These are phyloP conservation scores for Hexactinellida sp. DNA, from an alignment of 37 sponge, comb jelly and placozoan species.

Conservation along the genomic window DNA sequence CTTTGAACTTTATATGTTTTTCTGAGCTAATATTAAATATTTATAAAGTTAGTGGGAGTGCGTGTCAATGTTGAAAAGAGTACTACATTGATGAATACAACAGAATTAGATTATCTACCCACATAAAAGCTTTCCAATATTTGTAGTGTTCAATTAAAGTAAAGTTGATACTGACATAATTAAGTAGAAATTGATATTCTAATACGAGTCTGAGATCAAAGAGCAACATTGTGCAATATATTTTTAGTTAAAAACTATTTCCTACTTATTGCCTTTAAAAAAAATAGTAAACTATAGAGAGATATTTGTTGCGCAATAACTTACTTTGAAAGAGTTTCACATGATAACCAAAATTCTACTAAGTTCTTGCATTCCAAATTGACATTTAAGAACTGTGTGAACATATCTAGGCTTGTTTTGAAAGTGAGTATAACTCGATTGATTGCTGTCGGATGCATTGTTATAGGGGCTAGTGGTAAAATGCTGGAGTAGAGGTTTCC, in stretches of 20 bases:
- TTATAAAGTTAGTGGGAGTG: not conserved
- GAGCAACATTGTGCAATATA: too few relatives aligned
- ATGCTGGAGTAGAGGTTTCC: not conserved
- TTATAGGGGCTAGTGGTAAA: not conserved
- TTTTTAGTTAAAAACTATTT: too few relatives aligned
- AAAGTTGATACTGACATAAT: not conserved
- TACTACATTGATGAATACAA: not conserved
- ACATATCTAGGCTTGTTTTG: not conserved
- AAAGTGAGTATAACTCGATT: not conserved
- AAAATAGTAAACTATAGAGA: not conserved
- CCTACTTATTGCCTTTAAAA: not conserved
- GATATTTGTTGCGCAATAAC: not conserved
- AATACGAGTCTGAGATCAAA: too few relatives aligned
- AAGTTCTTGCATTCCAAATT: not conserved
- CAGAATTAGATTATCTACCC: not conserved
- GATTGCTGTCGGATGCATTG: not conserved
- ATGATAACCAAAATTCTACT: not conserved
- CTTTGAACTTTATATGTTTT: not conserved
- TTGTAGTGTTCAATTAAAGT: not conserved
- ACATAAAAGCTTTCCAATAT: not conserved
- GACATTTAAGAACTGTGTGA: not conserved
- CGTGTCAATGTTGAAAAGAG: not conserved
- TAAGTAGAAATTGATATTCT: not conserved
- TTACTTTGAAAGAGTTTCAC: slow-evolving; percentile 10
- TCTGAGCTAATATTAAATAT: not conserved